Evolutionary conservation across 1,140 invertebrate species (phyloP), one percentile per base, ranked within the genome.

Genomic region (Lepidurus packardi): DNA sequence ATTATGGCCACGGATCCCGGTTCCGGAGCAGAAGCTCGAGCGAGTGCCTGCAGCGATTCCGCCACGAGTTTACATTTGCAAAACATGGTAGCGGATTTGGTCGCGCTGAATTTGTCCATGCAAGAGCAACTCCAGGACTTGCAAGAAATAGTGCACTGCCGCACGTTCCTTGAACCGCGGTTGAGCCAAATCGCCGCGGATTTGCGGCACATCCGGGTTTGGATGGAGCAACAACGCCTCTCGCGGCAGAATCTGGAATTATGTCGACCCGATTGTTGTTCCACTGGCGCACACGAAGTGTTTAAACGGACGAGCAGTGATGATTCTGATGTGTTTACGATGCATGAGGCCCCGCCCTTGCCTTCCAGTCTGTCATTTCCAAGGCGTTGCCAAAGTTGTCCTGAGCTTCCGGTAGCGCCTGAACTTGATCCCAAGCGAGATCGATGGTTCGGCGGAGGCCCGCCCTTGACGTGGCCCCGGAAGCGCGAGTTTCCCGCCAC

Each of bases 101-200:
- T 65, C 7, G 53, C 53, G n/a, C 53, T 65, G 16, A 65, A 65
- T 21, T 21, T 65, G 53, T 65, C 53, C 8, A 65, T 65, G 53
- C 53, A 65, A 65, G 53, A 65, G 53, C 53, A 65, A 65, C 53
- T 65, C 53, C 53, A 65, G 16, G 53, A 65, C 13, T 65, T 65
- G 53, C 53, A 65, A 21, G 53, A 65, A 65, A 21, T 65, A 21
- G 53, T 65, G 53, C 53, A 65, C 21, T 13, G 53, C n/a, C 9
- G 53, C 53, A n/a, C 53, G 53, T 65, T 65, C 16, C 13, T 65
- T 13, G 53, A 65, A 21, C 53, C 53, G 21, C 53, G 53, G 53
- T 21, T 65, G 16, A 65, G 16, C 0, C 53, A 65, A 16, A 65
- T 65, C 13, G 53, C 53, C n/a, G 21, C 53, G 13, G 53, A 65